A percentile compares a stretch with the other conserved stretches of the same genome.
These are phyloP conservation scores for Melangyna quadrimaculata DNA, from an alignment of 2,888 invertebrate species.

Conservation along the genomic window DNA sequence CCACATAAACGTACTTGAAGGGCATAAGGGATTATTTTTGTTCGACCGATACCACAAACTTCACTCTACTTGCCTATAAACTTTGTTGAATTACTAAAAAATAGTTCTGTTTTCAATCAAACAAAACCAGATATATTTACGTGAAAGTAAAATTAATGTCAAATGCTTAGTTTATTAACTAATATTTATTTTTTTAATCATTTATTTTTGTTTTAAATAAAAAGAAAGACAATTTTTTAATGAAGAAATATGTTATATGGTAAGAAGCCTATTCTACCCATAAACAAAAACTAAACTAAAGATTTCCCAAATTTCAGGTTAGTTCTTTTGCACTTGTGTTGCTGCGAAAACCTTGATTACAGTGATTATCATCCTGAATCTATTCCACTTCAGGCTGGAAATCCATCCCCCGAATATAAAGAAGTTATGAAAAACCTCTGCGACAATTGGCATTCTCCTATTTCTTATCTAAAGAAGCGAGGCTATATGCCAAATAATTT, in stretches of 20 bases:
- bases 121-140: neutral
- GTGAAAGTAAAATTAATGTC: neutral
- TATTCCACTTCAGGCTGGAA: conserved; percentile 25
- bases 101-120: neutral
- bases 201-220: neutral
- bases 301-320: conserved; percentile 22
- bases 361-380: conserved; percentile 46
- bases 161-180: neutral
- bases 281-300: neutral
- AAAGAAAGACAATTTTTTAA: conserved; percentile 21
- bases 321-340: conserved; percentile 34
- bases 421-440: conserved; percentile 32
- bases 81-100: no score
- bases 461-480: conserved; percentile 49
- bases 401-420: conserved; percentile 35
- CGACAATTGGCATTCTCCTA: conserved; percentile 51
- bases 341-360: conserved; percentile 44
- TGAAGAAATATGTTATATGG: conserved; percentile 61
- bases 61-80: no score
- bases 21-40: no score
- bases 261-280: neutral
- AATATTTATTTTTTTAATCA: neutral
- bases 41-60: no score
- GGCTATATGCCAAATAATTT: conserved; percentile 43
- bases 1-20: no score